phyloP scores from a whole-genome alignment of 1,140 invertebrate species.

The Phymastichus coffea region DNA sequence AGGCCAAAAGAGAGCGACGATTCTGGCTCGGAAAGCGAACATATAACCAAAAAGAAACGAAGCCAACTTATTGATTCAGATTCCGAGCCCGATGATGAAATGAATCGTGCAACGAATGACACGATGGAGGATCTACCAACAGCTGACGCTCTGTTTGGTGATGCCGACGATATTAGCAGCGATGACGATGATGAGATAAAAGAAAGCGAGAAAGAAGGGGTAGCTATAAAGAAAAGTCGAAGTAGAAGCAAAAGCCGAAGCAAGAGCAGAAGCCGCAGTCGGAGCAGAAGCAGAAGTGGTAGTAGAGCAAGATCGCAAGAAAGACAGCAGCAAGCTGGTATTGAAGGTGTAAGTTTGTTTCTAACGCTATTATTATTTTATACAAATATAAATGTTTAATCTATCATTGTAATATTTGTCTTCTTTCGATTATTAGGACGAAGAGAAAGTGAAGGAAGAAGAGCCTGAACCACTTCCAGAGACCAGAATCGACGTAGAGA shows the following conservation, averaged over 20 bases:
- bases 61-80: slow-evolving; percentile 56
- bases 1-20: slow-evolving; percentile 41
- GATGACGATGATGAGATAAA: slow-evolving; percentile 73
- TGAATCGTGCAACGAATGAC: slow-evolving; percentile 41
- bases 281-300: slow-evolving; percentile 41
- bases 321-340: slow-evolving; percentile 40
- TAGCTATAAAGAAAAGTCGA: slow-evolving; percentile 41
- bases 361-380: too few species aligned
- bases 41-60: slow-evolving; percentile 45
- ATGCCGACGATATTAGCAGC: slow-evolving; percentile 88
- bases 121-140: slow-evolving; percentile 61
- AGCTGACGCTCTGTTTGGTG: slow-evolving; percentile 86
- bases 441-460: slow-evolving; percentile 69
- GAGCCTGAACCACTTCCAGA: slow-evolving; percentile 81
- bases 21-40: slow-evolving; percentile 43
- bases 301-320: slow-evolving; percentile 45
- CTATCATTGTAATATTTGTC: not conserved
- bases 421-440: slow-evolving; percentile 45
- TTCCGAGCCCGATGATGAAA: slow-evolving; percentile 51
- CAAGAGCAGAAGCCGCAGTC: slow-evolving; percentile 43
- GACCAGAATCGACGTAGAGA: slow-evolving; percentile 94
- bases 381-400: not conserved
- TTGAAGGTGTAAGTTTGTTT: slow-evolving; percentile 55
- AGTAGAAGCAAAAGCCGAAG: slow-evolving; percentile 44
- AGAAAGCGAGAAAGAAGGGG: slow-evolving; percentile 43